phyloP scores from a whole-genome alignment of 1,140 invertebrate species.

The Zaprionus inermis region DNA sequence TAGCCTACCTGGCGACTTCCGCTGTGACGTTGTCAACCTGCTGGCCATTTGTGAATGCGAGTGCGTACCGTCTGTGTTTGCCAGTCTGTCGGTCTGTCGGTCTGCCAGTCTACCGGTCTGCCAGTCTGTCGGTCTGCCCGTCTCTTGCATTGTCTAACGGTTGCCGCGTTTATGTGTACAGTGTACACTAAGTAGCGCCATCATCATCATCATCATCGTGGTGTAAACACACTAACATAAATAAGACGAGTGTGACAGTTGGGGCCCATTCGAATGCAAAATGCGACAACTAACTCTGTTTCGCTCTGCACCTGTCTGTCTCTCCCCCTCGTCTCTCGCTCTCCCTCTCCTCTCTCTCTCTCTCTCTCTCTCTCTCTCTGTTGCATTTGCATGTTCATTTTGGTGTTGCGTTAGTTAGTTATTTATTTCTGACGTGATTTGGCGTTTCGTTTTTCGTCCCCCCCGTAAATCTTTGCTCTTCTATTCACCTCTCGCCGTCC shows the following conservation, averaged over 20 bases:
- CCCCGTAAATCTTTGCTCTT: neutral
- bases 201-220: constrained; percentile 25
- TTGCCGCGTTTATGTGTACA: constrained; percentile 21
- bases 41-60: constrained; percentile 31
- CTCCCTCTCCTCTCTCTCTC: neutral
- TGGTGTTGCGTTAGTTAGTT: constrained; percentile 55
- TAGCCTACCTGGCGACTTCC: constrained; percentile 39
- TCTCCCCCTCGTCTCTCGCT: neutral
- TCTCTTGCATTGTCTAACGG: constrained; percentile 52
- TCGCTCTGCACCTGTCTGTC: neutral
- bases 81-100: neutral
- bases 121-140: too few species aligned
- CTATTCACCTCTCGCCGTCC: neutral
- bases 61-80: constrained; percentile 7
- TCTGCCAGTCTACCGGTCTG: constrained; percentile 7
- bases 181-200: constrained; percentile 66
- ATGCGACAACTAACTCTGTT: constrained; percentile 20
- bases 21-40: constrained; percentile 43
- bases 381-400: constrained; percentile 61
- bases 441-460: neutral
- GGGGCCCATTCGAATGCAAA: constrained; percentile 40
- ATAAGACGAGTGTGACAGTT: constrained; percentile 58
- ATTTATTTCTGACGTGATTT: constrained; percentile 46
- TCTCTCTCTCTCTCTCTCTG: neutral
- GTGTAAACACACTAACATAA: constrained; percentile 69